These are phyloP conservation scores for Perithous albicinctus DNA, from an alignment of 2,888 invertebrate genomes.

Conservation along the genomic window DNA sequence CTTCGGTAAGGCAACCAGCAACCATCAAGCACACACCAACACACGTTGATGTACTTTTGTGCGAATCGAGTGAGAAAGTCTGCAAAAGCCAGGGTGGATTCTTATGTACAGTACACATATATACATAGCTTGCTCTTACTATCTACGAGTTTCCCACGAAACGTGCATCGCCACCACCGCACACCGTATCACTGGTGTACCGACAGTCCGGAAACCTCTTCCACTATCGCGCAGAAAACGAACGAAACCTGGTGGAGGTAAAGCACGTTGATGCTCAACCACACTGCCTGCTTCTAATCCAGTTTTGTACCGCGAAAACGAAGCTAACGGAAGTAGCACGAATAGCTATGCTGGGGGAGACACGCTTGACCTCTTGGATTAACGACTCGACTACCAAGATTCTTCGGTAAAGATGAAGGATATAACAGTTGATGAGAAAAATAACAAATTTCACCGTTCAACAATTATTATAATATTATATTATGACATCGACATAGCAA, in stretches of 20 bases:
- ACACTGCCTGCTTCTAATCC: slow-evolving; percentile 75
- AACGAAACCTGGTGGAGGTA: neutral
- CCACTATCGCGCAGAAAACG: slow-evolving; percentile 1
- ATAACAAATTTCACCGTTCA: neutral
- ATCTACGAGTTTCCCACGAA: slow-evolving; percentile 42
- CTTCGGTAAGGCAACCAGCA: neutral
- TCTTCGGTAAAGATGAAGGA: slow-evolving; percentile 11
- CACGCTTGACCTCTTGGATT: slow-evolving; percentile 81
- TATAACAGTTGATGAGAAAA: slow-evolving; percentile 5
- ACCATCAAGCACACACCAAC: neutral
- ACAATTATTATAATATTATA: too few species aligned
- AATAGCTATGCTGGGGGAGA: slow-evolving; percentile 71
- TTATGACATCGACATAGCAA: too few species aligned
- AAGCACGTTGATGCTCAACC: slow-evolving; percentile 35
- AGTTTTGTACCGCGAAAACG: slow-evolving; percentile 79
- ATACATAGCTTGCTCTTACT: too few species aligned
- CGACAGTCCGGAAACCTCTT: slow-evolving; percentile 23
- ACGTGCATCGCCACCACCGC: neutral
- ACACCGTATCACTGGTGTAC: slow-evolving; percentile 13
- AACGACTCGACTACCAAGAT: slow-evolving; percentile 73
- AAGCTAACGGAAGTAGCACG: slow-evolving; percentile 78
- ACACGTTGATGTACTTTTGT: slow-evolving; percentile 29
- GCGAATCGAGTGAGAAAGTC: neutral
- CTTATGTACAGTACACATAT: neutral
- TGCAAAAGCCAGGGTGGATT: neutral